A percentile compares a stretch with the other conserved stretches of the same genome.
phyloP scores from a whole-genome alignment of 2,888 invertebrate species.

The Arctia plantaginis region DNA sequence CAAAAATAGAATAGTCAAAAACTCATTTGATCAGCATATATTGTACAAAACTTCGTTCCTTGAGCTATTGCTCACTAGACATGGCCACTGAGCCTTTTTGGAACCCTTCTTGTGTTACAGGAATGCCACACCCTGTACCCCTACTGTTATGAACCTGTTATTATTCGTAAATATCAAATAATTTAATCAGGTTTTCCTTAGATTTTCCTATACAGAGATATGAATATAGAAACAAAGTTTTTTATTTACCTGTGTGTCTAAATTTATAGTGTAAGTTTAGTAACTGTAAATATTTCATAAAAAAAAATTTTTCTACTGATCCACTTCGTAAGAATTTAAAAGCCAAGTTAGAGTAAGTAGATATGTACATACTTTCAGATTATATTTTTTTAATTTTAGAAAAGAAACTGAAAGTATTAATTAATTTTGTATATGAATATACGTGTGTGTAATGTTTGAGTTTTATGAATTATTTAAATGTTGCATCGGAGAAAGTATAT shows the following conservation, averaged over 20 bases:
- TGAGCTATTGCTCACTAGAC: too few species aligned
- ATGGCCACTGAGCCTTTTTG: neutral
- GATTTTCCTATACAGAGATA: neutral
- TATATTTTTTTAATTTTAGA: conserved; percentile 53
- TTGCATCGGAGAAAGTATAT: conserved; percentile 76
- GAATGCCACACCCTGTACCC: neutral
- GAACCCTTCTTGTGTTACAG: neutral
- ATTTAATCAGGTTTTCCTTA: neutral
- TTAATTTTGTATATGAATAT: conserved; percentile 59
- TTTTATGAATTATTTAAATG: conserved; percentile 73
- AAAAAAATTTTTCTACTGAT: conserved; percentile 13
- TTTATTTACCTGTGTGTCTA: neutral
- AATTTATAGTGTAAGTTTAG: neutral
- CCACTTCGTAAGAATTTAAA: conserved; percentile 20
- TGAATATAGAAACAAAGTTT: neutral
- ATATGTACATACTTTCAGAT: conserved; percentile 7
- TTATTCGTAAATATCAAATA: neutral
- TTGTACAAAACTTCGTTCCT: too few species aligned
- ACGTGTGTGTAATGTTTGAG: conserved; percentile 59
- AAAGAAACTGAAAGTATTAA: conserved; percentile 76
- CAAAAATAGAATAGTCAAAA: neutral
- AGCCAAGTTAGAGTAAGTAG: neutral
- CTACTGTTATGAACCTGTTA: neutral
- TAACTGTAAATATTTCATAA: conserved; percentile 4
- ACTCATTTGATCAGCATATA: too few species aligned